Base-by-base conservation (phyloP, 2,113 vertebrate species). In the Clupea harengus region DNA sequence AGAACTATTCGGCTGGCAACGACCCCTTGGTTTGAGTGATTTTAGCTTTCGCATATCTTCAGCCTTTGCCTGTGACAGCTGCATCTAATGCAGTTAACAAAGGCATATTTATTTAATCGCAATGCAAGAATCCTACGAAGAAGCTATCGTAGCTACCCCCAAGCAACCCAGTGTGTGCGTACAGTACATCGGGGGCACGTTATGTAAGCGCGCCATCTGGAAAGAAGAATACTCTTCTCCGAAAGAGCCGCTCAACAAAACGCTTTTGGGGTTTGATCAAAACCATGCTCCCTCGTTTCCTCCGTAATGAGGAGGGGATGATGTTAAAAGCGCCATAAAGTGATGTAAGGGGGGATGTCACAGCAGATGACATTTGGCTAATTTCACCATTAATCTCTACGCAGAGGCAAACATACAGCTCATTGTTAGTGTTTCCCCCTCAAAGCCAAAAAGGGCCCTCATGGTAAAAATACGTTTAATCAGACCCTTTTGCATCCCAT, bases 71-170 rank as follows among this genome's bases (percentile, higher is more conserved):
- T 87, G 46, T 75, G 75, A 89, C 87, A 82, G 82, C 87, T 87
- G 89, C 80, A 86, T 88, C 64, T 84, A 89, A 89, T 90, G 80
- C 47, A 82, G 67, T 47, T 45, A 83, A 90, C 89, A 89, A 84
- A 88, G 82, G 80, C 84, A 87, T 72, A 85, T 83, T 92, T 88
- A 87, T 93, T 87, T 87, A 32, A 89, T 89, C 85, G 75, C 67
- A 84, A 87, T 85, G 83, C 85, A 83, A 78, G 89, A 57, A 83
- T 75, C 81, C 18, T 7, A 84, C 39, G 67, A 87, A 72, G 81
- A 82, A 88, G 88, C 84, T 25, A 81, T 87, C 86, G 28, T 84
- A 67, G 49, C 72, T 88, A 83, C 75, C 87, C 84, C 57, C 50
- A 32, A 81, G 83, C 87, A 82, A n/a, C 25, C 72, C 25, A 78